Percentiles rank a stretch among this genome's conserved stretches.
phyloP scores from a whole-genome alignment of 1,140 invertebrate genomes.

The Lethocerus indicus region DNA sequence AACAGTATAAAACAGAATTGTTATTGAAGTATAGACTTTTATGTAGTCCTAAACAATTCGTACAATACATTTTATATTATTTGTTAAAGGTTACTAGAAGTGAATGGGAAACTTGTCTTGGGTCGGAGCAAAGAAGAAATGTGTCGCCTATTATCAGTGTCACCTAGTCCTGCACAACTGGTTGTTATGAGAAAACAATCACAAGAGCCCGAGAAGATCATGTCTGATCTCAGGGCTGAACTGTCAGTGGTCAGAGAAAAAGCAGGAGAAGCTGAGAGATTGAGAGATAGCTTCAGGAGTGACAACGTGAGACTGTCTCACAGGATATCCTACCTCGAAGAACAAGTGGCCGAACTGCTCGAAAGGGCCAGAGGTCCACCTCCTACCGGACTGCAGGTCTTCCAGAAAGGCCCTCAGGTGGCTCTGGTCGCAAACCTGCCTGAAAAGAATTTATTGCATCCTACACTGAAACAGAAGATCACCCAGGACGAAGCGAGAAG shows the following conservation, averaged over 20 bases:
- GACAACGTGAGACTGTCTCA: constrained; percentile 73
- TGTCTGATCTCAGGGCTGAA: constrained; percentile 30
- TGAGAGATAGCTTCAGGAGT: constrained; percentile 38
- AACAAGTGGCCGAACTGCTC: constrained; percentile 58
- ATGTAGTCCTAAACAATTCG: too few relatives aligned
- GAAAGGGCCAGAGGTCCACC: constrained; percentile 11
- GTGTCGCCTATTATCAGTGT: constrained; percentile 34
- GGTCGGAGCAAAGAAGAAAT: constrained; percentile 50
- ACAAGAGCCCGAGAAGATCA: constrained; percentile 16
- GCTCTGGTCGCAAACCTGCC: constrained; percentile 35
- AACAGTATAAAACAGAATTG: too few relatives aligned
- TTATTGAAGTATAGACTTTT: too few relatives aligned
- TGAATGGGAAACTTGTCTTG: constrained; percentile 61
- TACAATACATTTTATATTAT: neutral
- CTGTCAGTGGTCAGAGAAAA: constrained; percentile 32
- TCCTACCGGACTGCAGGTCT: constrained; percentile 34
- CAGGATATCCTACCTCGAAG: constrained; percentile 72
- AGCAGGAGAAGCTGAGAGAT: constrained; percentile 40
- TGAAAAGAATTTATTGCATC: neutral
- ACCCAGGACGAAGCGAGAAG: constrained; percentile 9
- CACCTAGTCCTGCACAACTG: constrained; percentile 25
- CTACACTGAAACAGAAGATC: neutral
- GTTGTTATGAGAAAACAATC: constrained; percentile 37
- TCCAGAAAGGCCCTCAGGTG: constrained; percentile 39
- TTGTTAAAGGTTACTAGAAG: constrained; percentile 52